Evolutionary conservation across 2,113 vertebrate species (phyloP).

Genomic region (Podilymbus podiceps): DNA sequence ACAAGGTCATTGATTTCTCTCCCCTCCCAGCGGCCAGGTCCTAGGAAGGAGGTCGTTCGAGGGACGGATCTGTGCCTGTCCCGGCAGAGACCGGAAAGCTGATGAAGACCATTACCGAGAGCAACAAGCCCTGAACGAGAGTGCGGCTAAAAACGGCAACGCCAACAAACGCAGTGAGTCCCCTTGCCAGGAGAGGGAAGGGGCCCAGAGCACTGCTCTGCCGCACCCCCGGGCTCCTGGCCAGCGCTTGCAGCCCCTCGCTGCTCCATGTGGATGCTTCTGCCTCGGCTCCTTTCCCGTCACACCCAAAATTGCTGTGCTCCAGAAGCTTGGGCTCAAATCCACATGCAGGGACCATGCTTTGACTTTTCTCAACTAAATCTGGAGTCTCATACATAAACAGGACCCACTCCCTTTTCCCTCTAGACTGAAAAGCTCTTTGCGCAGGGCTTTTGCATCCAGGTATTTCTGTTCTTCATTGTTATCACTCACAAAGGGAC

Average conservation of each 20-base stretch:
- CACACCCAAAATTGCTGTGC: fast-evolving
- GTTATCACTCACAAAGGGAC: neutral
- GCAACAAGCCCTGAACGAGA: constrained; percentile 92
- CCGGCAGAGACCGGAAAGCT: constrained; percentile 92
- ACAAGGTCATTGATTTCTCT: neutral
- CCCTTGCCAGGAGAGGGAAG: too few species aligned
- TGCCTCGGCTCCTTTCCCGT: neutral
- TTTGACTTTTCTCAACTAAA: neutral
- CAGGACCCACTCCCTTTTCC: fast-evolving
- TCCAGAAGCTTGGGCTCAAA: neutral
- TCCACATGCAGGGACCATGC: neutral
- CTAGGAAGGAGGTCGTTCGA: constrained; percentile 80
- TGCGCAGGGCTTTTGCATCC: neutral
- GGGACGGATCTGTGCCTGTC: constrained; percentile 94
- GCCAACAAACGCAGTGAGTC: constrained; percentile 77
- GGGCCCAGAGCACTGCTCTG: neutral
- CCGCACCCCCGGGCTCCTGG: neutral
- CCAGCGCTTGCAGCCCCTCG: neutral
- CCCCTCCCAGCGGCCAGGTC: constrained; percentile 74
- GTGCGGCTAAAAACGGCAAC: constrained; percentile 81
- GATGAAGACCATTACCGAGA: constrained; percentile 96
- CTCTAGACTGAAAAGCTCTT: fast-evolving
- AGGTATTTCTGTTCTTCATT: neutral
- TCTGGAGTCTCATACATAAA: fast-evolving
- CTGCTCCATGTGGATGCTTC: fast-evolving